Evolutionary conservation across 2,797 vertebrate genomes (phyloP).

Genomic region (Onychomys arenicola): DNA sequence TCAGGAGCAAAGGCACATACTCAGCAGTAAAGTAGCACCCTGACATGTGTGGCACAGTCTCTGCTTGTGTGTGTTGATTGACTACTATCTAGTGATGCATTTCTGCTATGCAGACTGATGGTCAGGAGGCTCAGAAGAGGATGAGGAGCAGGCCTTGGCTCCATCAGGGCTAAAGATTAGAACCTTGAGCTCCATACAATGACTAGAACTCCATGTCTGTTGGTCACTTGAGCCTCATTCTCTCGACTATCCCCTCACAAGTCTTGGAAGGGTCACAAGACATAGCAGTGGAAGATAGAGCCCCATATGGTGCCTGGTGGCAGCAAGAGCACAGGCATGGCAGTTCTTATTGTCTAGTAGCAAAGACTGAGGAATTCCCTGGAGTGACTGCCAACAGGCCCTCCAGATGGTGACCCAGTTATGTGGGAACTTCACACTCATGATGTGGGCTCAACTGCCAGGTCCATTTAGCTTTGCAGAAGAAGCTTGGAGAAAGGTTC

Average conservation of each 20-base stretch:
- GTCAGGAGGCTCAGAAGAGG: background rate
- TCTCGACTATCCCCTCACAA: background rate
- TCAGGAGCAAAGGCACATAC: rapidly evolving
- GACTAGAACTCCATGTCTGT: background rate
- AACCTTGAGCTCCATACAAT: background rate
- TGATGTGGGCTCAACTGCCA: background rate
- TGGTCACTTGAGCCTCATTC: background rate
- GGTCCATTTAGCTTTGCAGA: background rate
- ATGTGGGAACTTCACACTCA: background rate
- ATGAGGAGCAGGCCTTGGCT: background rate
- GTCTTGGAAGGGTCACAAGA: background rate
- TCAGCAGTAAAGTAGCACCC: rapidly evolving
- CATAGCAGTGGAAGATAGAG: background rate
- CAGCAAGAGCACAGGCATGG: background rate
- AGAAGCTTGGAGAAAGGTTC: background rate
- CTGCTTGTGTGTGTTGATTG: rapidly evolving
- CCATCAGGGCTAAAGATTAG: background rate
- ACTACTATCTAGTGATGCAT: background rate
- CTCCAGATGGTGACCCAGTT: slow-evolving; percentile 42
- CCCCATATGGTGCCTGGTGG: background rate
- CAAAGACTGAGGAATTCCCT: background rate
- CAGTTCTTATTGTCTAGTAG: background rate
- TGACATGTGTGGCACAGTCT: rapidly evolving
- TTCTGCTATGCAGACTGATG: background rate
- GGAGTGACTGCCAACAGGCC: background rate